Percentiles rank a stretch among this genome's conserved stretches.
Evolutionary conservation across 2,113 vertebrate genomes (phyloP).

Genomic region (Capra hircus): DNA sequence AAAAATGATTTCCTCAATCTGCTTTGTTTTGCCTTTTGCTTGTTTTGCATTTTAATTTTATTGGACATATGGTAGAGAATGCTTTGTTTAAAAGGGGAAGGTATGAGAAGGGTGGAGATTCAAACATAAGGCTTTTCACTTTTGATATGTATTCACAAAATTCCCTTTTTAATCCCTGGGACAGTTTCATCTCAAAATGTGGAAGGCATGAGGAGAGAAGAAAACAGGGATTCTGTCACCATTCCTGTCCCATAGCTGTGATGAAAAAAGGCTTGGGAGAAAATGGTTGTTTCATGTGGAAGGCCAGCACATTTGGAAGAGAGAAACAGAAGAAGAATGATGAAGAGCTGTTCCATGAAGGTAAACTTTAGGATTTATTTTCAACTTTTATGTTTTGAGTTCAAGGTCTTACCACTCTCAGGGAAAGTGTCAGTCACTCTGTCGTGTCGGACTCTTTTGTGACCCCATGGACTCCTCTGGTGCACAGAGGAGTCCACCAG

Average conservation of each 20-base stretch:
- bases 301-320: not conserved
- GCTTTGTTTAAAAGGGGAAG: not conserved
- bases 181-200: not conserved
- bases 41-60: constrained; percentile 1
- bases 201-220: not conserved
- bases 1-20: not conserved
- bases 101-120: not conserved
- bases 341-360: not conserved
- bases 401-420: not conserved
- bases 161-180: not conserved
- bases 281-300: not conserved
- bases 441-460: rapidly evolving
- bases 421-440: not conserved
- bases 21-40: constrained; percentile 22
- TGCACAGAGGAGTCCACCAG: not conserved
- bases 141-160: not conserved
- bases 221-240: not conserved
- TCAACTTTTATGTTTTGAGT: not conserved
- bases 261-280: not conserved
- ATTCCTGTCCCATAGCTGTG: not conserved
- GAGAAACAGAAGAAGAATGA: not conserved
- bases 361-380: not conserved
- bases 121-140: not conserved
- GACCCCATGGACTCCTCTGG: not conserved
- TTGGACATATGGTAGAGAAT: not conserved